Base-by-base conservation (phyloP, 92 coral and sea anemone genomes). In the Zoanthus gigantus region DNA sequence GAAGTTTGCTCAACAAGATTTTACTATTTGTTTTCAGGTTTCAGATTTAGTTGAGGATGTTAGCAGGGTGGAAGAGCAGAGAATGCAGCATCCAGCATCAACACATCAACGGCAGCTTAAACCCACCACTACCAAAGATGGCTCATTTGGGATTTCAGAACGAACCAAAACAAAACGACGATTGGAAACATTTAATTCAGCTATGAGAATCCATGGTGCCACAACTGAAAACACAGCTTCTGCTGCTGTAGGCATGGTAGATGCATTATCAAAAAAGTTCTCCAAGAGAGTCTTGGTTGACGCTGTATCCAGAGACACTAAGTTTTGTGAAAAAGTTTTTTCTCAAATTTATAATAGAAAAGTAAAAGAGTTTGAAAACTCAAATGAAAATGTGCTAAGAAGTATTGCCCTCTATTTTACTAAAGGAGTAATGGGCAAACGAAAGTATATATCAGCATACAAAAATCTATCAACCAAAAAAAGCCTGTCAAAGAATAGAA, bases 141-240 rank as follows among this genome's bases (percentile, higher is more conserved):
- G 88, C 13, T 79, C 15, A 53, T 53, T 53, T 53, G 60, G 60
- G 60, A 34, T 34, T 34, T 34, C 42, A 34, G 42, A 34, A 34
- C 42, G 91, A 73, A 88, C 91, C 29, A 71, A 34, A 48, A 88
- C 67, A 66, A 88, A 84, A 75, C 50, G 88, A 73, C 83, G 82
- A 52, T 72, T 84, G 58, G 92, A 84, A 76, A 89, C 92, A 30
- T 89, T 83, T 58, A 65, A 84, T 83, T 78, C 74, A 44, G 84
- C 81, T 71, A 63, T 32, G 12, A 89, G 74, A 71, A 89, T 89
- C 76, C 78, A 83, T 89, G 92, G 92, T 84, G 89, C 88, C 72
- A 71, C 79, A 28, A 42, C 84, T 50, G 48, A 79, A 42, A 89
- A 89, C 71, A n/a, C 28, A 7, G 28, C 76, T 31, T 78, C 92